Evolutionary conservation across 2,888 invertebrate genomes (phyloP).

Genomic region (Tipula vernalis): DNA sequence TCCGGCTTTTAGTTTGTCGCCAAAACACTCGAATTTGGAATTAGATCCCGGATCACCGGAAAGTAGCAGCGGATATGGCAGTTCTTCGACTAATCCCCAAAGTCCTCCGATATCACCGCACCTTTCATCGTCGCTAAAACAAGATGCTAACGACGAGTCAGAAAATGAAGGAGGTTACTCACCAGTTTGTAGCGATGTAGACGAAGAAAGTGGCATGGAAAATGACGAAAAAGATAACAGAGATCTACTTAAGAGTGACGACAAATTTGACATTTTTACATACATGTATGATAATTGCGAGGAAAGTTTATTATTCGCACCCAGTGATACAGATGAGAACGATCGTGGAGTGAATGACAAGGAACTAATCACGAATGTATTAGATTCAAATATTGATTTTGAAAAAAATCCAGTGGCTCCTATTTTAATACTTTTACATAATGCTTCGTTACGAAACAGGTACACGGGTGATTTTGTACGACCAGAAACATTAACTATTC

Average conservation of each 20-base stretch:
- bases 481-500: constrained; percentile 26
- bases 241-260: constrained; percentile 24
- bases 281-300: constrained; percentile 25
- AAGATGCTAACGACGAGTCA: constrained; percentile 16
- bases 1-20: constrained; percentile 10
- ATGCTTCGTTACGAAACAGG: not conserved
- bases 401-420: constrained; percentile 8
- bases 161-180: constrained; percentile 29
- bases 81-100: constrained; percentile 7
- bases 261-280: constrained; percentile 26
- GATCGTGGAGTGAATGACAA: constrained; percentile 26
- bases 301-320: constrained; percentile 21
- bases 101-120: constrained; percentile 9
- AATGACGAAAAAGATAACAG: constrained; percentile 18
- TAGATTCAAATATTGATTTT: not conserved
- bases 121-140: constrained; percentile 11
- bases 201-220: constrained; percentile 18
- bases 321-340: constrained; percentile 31
- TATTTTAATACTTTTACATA: not conserved
- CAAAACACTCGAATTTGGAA: constrained; percentile 23
- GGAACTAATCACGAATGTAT: not conserved
- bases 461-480: constrained; percentile 25
- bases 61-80: constrained; percentile 18
- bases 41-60: constrained; percentile 30
- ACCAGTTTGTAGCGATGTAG: constrained; percentile 34